Evolutionary conservation across 2,797 vertebrate genomes (phyloP), one percentile per base, ranked within the genome.

Genomic region (Denticeps clupeoides): DNA sequence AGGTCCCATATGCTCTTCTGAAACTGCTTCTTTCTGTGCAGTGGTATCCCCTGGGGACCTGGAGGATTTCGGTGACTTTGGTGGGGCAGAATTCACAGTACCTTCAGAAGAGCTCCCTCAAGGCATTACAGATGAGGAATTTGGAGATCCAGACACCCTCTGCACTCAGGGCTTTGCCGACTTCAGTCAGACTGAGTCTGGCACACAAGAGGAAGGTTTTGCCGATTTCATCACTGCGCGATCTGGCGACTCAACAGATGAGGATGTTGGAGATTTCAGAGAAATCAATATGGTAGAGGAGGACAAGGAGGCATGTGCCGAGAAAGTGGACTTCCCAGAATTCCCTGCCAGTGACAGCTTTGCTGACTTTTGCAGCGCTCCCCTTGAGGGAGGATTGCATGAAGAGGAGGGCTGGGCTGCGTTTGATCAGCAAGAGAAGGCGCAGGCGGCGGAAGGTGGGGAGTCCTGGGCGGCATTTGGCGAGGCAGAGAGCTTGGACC

Each of bases 351-450:
- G 84, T 0, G 91, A 96, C 33, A 92, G 94, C 70, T 98, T 98
- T 79, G 89, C 94, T 0, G 92, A 95, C 64, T 98, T 98, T 72
- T 92, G 88, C 76, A 89, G 90, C 2, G 90, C 88, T 6, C 75
- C 79, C n/a, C 77, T 71, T 45, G 78, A 66, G 47, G 76, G 76
- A 49, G 62, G 60, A 62, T 25, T 60, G 1, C 80, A 72, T 12
- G 81, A 72, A 68, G 84, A 76, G 2, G 67, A 41, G 23, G 47
- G 31, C 23, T 97, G 92, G 92, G 85, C 72, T 55, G 79, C 85
- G 56, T 93, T 95, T 73, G 84, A 68, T 57, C 81, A 83, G 27
- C 72, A 53, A 2, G 42, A 53, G 33, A 58, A 25, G 9, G 63
- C 59, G 24, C 70, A 75, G 31, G 70, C 62, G 24, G 80, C 79